These are phyloP conservation scores for Hyperoodon ampullatus DNA, from an alignment of 2,113 vertebrate species.

Conservation along the genomic window DNA sequence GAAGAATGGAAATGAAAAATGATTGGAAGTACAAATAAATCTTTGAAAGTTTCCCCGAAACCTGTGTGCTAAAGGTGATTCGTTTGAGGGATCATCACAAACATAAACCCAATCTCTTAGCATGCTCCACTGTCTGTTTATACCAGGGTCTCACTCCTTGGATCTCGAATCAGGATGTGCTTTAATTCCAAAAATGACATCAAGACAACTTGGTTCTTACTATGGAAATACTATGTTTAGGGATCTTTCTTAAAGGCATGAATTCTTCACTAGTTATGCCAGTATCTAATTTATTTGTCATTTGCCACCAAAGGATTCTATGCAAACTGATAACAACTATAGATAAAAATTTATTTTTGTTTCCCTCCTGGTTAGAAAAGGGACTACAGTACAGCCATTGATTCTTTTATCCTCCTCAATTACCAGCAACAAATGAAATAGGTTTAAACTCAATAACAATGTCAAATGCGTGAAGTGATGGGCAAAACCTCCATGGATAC, in stretches of 20 bases:
- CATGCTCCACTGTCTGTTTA: background rate
- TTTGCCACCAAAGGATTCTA: background rate
- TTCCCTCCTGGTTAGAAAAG: slow-evolving; percentile 10
- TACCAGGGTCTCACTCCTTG: background rate
- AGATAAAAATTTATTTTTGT: background rate
- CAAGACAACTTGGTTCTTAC: background rate
- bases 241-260: background rate
- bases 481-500: background rate
- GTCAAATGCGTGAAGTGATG: background rate
- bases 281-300: background rate
- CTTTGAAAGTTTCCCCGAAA: slow-evolving; percentile 74
- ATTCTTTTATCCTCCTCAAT: slow-evolving; percentile 11
- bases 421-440: slow-evolving; percentile 40
- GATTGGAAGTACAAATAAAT: slow-evolving; percentile 78
- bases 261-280: background rate
- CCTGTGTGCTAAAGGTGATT: slow-evolving; percentile 65
- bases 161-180: background rate
- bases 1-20: slow-evolving; percentile 78
- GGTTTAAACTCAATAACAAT: slow-evolving; percentile 37
- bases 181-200: slow-evolving; percentile 46
- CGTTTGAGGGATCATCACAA: slow-evolving; percentile 24
- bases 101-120: background rate
- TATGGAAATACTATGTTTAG: background rate
- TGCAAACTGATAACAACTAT: background rate
- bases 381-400: background rate